Percentiles rank a stretch among this genome's conserved stretches.
Evolutionary conservation across 2,888 invertebrate genomes (phyloP).

Genomic region (Serripes groenlandicus): DNA sequence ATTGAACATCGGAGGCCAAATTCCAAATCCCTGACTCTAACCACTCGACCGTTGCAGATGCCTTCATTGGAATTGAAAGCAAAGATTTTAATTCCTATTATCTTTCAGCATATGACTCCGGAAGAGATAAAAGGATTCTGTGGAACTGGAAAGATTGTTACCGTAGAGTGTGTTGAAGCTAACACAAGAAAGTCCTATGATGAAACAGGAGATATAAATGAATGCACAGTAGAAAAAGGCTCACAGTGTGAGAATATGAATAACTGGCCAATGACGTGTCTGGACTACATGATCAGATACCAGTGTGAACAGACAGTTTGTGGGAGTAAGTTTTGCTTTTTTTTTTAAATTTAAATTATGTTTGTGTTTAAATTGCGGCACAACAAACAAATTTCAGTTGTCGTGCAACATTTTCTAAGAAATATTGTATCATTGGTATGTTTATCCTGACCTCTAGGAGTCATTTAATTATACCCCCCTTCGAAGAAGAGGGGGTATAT

Average conservation of each 20-base stretch:
- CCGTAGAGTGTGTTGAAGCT: constrained; percentile 80
- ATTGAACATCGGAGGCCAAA: too few species aligned
- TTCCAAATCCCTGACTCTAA: too few species aligned
- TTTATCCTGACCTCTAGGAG: too few species aligned
- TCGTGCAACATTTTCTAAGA: too few species aligned
- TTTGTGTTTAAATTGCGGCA: too few species aligned
- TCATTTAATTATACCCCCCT: too few species aligned
- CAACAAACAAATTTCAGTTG: too few species aligned
- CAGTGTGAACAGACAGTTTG: constrained; percentile 72
- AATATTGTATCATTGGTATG: too few species aligned
- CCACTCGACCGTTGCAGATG: not conserved
- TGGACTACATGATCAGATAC: constrained; percentile 83
- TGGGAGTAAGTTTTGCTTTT: constrained; percentile 35
- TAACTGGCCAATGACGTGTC: constrained; percentile 72
- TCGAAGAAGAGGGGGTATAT: too few species aligned
- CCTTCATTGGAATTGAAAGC: constrained; percentile 6
- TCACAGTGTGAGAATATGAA: constrained; percentile 89
- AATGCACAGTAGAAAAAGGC: constrained; percentile 89
- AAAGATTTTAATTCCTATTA: not conserved
- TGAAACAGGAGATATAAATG: constrained; percentile 73
- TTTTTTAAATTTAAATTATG: too few species aligned
- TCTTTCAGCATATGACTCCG: constrained; percentile 50
- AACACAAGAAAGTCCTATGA: constrained; percentile 65
- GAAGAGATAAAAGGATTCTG: constrained; percentile 74
- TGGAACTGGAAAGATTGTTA: constrained; percentile 75